phyloP scores from a whole-genome alignment of 2,888 invertebrate species.

The Ceriagrion tenellum region DNA sequence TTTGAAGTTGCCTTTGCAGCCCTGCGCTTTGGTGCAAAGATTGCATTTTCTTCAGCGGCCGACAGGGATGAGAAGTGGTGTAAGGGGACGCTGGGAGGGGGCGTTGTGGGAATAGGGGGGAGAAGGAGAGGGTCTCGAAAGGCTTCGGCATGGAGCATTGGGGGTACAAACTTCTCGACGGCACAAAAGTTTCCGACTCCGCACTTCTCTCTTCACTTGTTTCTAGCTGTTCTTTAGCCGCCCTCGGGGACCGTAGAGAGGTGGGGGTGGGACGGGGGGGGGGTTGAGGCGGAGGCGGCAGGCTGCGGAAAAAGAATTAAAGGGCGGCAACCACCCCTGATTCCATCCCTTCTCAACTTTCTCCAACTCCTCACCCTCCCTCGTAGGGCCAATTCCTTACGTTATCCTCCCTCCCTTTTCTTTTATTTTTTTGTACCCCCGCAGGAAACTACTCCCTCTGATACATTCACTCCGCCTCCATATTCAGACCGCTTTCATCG shows the following conservation, averaged over 20 bases:
- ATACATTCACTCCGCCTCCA: neutral
- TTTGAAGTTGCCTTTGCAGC: slow-evolving; percentile 26
- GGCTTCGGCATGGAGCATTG: neutral
- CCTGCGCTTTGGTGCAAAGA: slow-evolving; percentile 32
- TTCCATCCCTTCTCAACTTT: neutral
- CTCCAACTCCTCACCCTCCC: neutral
- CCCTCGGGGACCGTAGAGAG: neutral
- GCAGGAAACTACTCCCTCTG: neutral
- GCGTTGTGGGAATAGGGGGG: neutral
- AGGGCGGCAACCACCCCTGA: neutral
- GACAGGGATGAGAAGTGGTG: neutral
- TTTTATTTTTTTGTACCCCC: neutral
- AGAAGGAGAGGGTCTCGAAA: neutral
- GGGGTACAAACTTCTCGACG: neutral
- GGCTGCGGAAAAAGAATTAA: neutral
- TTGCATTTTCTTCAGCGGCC: slow-evolving; percentile 2
- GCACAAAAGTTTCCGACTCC: neutral
- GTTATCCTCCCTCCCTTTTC: neutral
- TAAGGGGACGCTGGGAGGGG: neutral
- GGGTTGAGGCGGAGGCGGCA: too few species aligned
- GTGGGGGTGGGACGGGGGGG: neutral
- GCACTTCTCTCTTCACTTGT: neutral
- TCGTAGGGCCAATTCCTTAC: neutral
- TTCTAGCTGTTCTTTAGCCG: neutral
- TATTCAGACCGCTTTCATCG: neutral